A percentile compares a stretch with the other conserved stretches of the same genome.
Conservation (phyloP, 1,140 invertebrate genomes). For the Drosophila triauraria region DNA sequence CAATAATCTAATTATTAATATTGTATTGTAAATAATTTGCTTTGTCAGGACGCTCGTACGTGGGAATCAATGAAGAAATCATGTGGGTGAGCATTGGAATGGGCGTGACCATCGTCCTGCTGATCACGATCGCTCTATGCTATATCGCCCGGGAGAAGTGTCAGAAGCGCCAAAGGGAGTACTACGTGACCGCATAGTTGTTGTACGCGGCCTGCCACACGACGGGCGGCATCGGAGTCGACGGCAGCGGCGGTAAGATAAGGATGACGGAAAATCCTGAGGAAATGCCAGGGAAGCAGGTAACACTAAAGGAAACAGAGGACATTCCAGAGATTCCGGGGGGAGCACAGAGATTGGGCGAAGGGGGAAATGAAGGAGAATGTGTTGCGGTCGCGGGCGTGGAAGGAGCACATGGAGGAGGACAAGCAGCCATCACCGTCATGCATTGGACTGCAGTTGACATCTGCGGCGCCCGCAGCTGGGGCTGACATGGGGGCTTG, state of each 20-base stretch:
- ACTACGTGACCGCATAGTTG: conserved; percentile 89
- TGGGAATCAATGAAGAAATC: conserved; percentile 93
- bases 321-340: conserved; percentile 2
- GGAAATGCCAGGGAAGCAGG: conserved; percentile 18
- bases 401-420: not conserved
- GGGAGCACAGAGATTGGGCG: not conserved
- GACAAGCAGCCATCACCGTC: conserved; percentile 46
- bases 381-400: not conserved
- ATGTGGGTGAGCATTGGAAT: conserved; percentile 94
- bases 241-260: conserved; percentile 4
- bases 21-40: not conserved
- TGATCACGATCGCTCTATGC: conserved; percentile 92
- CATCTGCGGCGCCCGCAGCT: conserved; percentile 66
- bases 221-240: conserved; percentile 16
- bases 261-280: no score
- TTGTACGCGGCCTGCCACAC: conserved; percentile 66
- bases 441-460: conserved; percentile 66
- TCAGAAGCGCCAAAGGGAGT: conserved; percentile 89
- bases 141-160: conserved; percentile 92
- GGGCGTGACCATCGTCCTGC: conserved; percentile 92
- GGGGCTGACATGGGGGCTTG: conserved; percentile 47
- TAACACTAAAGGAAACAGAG: not conserved
- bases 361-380: not conserved
- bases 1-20: not conserved
- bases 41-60: conserved; percentile 89